phyloP scores from a whole-genome alignment of 2,797 vertebrate species.

The Cuniculus paca region DNA sequence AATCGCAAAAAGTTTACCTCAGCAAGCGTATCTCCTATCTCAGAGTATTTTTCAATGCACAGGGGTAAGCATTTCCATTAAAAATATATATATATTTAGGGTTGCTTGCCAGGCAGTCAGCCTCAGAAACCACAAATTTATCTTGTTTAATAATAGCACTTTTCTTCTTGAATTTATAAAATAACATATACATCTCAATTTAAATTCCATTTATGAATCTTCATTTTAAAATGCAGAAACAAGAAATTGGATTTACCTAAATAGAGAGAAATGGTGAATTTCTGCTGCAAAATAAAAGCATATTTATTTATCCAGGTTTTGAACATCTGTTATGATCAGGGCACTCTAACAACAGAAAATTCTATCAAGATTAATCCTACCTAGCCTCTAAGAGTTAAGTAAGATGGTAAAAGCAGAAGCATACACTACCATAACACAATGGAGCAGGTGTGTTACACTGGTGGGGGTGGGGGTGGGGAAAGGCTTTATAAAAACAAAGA shows the following conservation, averaged over 20 bases:
- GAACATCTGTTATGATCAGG: not conserved
- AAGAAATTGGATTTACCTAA: not conserved
- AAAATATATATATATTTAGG: conserved; percentile 32
- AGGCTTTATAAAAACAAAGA: not conserved
- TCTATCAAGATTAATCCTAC: not conserved
- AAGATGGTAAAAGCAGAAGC: conserved; percentile 51
- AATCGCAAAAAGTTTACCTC: not conserved
- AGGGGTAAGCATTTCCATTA: not conserved
- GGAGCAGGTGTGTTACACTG: not conserved
- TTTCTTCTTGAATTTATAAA: conserved; percentile 54
- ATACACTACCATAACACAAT: not conserved
- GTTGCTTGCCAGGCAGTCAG: conserved; percentile 2
- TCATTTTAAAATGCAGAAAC: conserved; percentile 37
- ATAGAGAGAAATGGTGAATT: conserved; percentile 29
- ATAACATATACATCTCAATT: not conserved
- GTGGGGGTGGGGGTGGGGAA: not conserved
- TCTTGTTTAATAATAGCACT: conserved; percentile 21
- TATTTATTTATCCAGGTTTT: conserved; percentile 13
- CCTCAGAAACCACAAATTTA: not conserved
- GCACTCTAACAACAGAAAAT: conserved; percentile 45
- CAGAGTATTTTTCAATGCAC: not conserved
- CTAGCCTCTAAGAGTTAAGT: not conserved
- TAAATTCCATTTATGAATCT: conserved; percentile 49
- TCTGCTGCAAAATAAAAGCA: conserved; percentile 40
- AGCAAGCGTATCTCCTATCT: not conserved